Percentiles rank a stretch among this genome's conserved stretches.
These are phyloP conservation scores for Neosalanx taihuensis DNA, from an alignment of 2,797 vertebrate species.

Conservation along the genomic window DNA sequence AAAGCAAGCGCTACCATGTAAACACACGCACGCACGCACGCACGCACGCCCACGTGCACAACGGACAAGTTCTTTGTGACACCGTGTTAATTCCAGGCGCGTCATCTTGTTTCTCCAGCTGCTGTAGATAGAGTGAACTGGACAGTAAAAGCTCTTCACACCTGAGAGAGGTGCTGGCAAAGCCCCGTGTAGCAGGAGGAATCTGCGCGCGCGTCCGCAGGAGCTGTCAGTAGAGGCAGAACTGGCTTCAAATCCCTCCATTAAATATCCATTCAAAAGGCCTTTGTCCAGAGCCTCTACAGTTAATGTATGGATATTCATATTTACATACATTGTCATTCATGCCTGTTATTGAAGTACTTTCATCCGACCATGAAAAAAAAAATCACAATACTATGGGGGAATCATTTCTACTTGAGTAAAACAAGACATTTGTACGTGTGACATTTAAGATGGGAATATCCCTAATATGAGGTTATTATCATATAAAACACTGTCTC, in stretches of 20 bases:
- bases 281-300: too few relatives aligned
- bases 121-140: slow-evolving; percentile 11
- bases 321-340: slow-evolving; percentile 33
- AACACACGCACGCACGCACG: slow-evolving; percentile 26
- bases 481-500: slow-evolving; percentile 68
- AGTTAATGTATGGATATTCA: too few relatives aligned
- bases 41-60: slow-evolving; percentile 33
- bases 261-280: too few relatives aligned
- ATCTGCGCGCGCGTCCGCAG: too few relatives aligned
- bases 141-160: too few relatives aligned
- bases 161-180: too few relatives aligned
- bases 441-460: slow-evolving; percentile 68
- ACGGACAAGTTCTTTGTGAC: slow-evolving; percentile 67
- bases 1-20: slow-evolving; percentile 10
- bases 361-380: not conserved
- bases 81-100: slow-evolving; percentile 64
- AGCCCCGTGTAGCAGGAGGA: too few relatives aligned
- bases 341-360: not conserved
- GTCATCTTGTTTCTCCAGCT: slow-evolving; percentile 66
- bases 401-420: not conserved
- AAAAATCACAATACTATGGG: not conserved
- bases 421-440: slow-evolving; percentile 19
- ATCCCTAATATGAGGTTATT: slow-evolving; percentile 57
- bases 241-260: too few relatives aligned
- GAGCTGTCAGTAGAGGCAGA: too few relatives aligned